These are phyloP conservation scores for Ictalurus furcatus DNA, from an alignment of 2,113 vertebrate species.

Conservation along the genomic window DNA sequence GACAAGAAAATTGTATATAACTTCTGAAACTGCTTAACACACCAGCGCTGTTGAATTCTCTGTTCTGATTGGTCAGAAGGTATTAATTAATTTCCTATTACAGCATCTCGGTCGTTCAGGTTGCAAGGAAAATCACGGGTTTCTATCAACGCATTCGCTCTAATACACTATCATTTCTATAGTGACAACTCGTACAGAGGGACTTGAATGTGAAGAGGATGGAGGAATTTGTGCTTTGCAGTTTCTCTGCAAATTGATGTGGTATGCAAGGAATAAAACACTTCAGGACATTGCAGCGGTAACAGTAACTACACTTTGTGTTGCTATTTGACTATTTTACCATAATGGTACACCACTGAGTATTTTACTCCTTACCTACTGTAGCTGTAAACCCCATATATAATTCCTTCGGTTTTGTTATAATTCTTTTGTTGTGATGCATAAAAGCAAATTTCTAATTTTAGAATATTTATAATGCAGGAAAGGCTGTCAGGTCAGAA, in stretches of 20 bases:
- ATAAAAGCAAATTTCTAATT: not conserved
- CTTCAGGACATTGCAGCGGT: not conserved
- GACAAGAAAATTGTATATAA: not conserved
- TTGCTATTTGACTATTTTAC: not conserved
- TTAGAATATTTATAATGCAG: not conserved
- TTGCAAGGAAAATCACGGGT: not conserved
- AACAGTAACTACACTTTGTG: not conserved
- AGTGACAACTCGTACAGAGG: not conserved
- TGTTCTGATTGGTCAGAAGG: not conserved
- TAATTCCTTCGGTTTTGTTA: not conserved
- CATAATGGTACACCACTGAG: not conserved
- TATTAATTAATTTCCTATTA: not conserved
- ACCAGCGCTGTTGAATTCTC: not conserved
- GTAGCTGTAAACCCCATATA: not conserved
- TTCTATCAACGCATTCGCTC: not conserved
- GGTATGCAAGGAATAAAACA: not conserved
- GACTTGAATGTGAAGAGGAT: no score
- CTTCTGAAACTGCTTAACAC: not conserved
- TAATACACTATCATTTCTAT: not conserved
- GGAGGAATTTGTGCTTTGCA: not conserved
- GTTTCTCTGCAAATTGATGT: not conserved
- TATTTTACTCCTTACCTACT: not conserved
- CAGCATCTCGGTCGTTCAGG: not conserved
- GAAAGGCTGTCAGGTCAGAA: not conserved
- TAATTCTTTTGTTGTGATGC: conserved; percentile 2